These are phyloP conservation scores for Corythornis cristatus DNA, from an alignment of 2,113 vertebrate genomes.

Conservation along the genomic window DNA sequence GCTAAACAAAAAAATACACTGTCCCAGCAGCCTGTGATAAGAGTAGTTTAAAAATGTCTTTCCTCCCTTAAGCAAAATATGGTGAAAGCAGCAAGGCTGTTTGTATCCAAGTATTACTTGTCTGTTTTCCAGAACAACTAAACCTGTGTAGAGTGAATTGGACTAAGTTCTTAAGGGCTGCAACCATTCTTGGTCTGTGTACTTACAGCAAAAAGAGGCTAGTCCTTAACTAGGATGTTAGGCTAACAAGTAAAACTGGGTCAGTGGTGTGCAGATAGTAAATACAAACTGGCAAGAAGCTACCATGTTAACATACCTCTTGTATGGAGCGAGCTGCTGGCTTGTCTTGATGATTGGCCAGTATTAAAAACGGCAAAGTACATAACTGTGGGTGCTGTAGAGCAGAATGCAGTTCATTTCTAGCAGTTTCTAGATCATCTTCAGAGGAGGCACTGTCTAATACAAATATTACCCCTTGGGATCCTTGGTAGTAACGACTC, in stretches of 20 bases:
- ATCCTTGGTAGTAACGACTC: constrained; percentile 99
- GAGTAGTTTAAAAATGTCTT: neutral
- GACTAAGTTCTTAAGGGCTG: neutral
- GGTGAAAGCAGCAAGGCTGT: neutral
- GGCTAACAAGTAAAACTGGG: neutral
- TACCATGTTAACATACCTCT: constrained; percentile 83
- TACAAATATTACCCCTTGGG: constrained; percentile 96
- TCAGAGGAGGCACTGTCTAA: constrained; percentile 95
- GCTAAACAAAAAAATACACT: neutral
- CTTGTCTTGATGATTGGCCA: constrained; percentile 98
- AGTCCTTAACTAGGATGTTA: neutral
- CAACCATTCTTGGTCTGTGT: neutral
- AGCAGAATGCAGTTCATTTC: constrained; percentile 94
- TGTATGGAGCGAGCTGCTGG: constrained; percentile 91
- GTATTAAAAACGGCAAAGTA: constrained; percentile 96
- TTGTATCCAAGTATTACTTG: neutral
- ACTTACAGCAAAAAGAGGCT: neutral
- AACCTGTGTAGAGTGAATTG: neutral
- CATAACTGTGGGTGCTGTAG: constrained; percentile 97
- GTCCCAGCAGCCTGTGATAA: neutral
- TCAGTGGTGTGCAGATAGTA: neutral
- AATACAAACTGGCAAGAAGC: neutral
- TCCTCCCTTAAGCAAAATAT: neutral
- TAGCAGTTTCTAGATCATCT: constrained; percentile 92
- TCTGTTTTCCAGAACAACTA: constrained; percentile 7